These are phyloP conservation scores for Apostichopus leukothele DNA, from an alignment of 53 echinoderm and acorn worm genomes.

Conservation along the genomic window DNA sequence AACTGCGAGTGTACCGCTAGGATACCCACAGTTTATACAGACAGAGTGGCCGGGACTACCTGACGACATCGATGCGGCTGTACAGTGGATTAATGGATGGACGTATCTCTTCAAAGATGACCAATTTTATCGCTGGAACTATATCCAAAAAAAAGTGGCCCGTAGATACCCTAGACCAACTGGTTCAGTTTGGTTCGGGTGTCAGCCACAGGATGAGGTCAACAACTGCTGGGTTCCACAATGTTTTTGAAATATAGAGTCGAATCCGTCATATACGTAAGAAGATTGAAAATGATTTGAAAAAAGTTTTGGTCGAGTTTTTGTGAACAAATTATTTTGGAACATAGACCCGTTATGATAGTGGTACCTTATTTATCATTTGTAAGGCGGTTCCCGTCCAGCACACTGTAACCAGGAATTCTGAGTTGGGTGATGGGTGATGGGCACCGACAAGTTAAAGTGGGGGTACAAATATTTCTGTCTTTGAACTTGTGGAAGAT, in stretches of 20 bases:
- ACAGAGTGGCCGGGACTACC: slow-evolving; percentile 6
- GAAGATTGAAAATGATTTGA: no score
- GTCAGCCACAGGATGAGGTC: neutral
- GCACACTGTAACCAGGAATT: no score
- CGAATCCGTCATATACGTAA: no score
- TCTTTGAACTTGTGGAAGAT: no score
- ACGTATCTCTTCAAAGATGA: slow-evolving; percentile 17
- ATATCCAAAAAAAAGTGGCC: neutral
- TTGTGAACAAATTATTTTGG: no score
- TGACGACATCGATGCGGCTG: slow-evolving; percentile 2
- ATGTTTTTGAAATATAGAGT: neutral
- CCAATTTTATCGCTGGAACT: neutral
- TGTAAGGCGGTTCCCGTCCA: no score
- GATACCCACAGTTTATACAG: slow-evolving; percentile 2
- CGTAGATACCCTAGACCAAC: neutral
- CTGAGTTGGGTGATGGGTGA: no score
- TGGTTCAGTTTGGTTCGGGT: neutral
- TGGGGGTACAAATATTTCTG: no score
- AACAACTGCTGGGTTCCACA: neutral
- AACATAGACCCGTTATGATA: no score
- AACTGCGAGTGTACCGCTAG: neutral
- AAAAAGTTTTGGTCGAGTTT: no score
- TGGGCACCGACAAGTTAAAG: no score
- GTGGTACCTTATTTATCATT: no score
- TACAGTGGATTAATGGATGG: slow-evolving; percentile 9